Base-by-base conservation (phyloP, 2,888 invertebrate genomes). In the Drosophila neonasuta region DNA sequence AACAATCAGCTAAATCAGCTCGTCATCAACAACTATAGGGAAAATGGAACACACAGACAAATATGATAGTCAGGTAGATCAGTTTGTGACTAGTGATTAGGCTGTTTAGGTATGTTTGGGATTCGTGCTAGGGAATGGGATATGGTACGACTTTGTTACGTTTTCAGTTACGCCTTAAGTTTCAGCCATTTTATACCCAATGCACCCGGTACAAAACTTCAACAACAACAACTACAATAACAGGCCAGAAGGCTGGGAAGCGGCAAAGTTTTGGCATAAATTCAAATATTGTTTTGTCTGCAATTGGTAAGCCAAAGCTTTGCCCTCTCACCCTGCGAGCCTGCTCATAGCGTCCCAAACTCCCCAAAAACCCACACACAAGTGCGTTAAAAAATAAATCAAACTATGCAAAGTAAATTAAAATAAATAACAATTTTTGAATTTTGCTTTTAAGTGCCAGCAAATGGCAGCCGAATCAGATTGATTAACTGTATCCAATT, bases 371-470 rank as follows among this genome's bases (percentile, higher is more conserved):
- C 67, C 56, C 55, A 65, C 68, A 81, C 80, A 81, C 87, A 82
- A 82, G 81, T 82, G 81, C 81, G 81, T 87, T 82, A 82, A 82
- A 82, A 42, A 75, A 44, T 15, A 64, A 44, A 52, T 48, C 61
- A 55, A 59, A 55, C 44, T 58, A 61, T 63, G 55, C 48, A 67
- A 59, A 70, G 58, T 49, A 51, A 63, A 36, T 68, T 51, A 34
- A 41, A 56, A 61, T 60, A 68, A 55, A 30, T 54, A 60, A 50
- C 65, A 71, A 76, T 71, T 80, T 88, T 84, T 90, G 90, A 89
- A 89, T 89, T 89, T 89, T 89, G 89, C 89, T 89, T 89, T 89
- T 87, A 89, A 89, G 90, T 86, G 88, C 82, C 71, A 61, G 51
- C 70, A 64, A 60, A 50, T 57, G 69, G 20, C 46, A 65, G 39